A percentile compares a stretch with the other conserved stretches of the same genome.
Evolutionary conservation across 2,113 vertebrate species (phyloP).

Genomic region (Pseudopipra pipra): DNA sequence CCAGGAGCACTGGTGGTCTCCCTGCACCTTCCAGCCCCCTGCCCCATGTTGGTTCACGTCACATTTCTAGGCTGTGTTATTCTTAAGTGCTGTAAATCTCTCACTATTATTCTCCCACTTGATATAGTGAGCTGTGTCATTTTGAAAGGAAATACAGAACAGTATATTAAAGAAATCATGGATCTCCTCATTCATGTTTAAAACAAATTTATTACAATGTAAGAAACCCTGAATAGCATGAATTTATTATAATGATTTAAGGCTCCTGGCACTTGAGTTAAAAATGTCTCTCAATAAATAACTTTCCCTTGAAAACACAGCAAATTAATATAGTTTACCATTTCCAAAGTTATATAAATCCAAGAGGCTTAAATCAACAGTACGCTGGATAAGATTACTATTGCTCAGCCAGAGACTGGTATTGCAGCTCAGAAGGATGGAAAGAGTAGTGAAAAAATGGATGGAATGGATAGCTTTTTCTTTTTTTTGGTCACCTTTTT

Average conservation of each 20-base stretch:
- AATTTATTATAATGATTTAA: slow-evolving; percentile 86
- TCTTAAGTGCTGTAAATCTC: slow-evolving; percentile 71
- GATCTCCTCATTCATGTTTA: slow-evolving; percentile 82
- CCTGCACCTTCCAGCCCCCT: background rate
- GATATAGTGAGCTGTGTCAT: slow-evolving; percentile 77
- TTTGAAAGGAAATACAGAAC: slow-evolving; percentile 82
- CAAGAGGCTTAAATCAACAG: slow-evolving; percentile 73
- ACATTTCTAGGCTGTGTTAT: slow-evolving; percentile 50
- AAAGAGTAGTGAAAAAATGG: background rate
- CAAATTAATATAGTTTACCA: slow-evolving; percentile 82
- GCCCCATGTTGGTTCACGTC: background rate
- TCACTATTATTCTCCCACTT: slow-evolving; percentile 69
- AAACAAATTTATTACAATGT: slow-evolving; percentile 81
- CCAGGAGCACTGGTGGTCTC: rapidly evolving
- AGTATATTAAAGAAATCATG: slow-evolving; percentile 79
- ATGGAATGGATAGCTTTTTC: background rate
- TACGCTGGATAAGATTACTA: background rate
- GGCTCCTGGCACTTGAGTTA: slow-evolving; percentile 75
- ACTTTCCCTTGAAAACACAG: slow-evolving; percentile 78
- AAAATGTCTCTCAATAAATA: slow-evolving; percentile 82
- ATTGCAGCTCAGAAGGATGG: background rate
- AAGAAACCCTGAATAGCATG: slow-evolving; percentile 78
- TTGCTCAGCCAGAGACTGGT: background rate
- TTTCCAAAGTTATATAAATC: slow-evolving; percentile 76
- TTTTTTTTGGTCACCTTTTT: background rate